Percentiles rank a stretch among this genome's conserved stretches.
Conservation (phyloP, 2,888 invertebrate species). For the Agriopis leucophaearia region DNA sequence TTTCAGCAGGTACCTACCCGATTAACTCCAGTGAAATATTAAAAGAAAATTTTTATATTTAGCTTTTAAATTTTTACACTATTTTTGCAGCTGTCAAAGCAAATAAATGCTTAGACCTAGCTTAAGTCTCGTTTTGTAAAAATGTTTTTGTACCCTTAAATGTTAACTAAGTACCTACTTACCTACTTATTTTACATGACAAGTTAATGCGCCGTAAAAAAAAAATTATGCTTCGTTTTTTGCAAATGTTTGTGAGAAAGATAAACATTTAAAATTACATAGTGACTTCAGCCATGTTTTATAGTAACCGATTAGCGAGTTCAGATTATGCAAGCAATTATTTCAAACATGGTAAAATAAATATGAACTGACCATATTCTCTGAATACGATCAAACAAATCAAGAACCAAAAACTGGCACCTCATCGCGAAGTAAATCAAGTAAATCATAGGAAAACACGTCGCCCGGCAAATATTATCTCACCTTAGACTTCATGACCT, state of each 20-base stretch:
- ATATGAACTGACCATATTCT: constrained; percentile 34
- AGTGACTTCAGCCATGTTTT: not conserved
- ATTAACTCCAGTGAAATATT: too few relatives aligned
- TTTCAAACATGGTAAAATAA: constrained; percentile 37
- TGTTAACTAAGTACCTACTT: not conserved
- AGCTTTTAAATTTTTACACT: too few relatives aligned
- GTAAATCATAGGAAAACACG: constrained; percentile 34
- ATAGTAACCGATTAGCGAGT: constrained; percentile 34
- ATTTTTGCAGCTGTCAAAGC: too few relatives aligned
- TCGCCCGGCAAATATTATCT: constrained; percentile 52
- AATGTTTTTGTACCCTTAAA: too few relatives aligned
- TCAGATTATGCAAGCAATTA: constrained; percentile 30
- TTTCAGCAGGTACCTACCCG: too few relatives aligned
- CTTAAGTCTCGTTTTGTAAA: too few relatives aligned
- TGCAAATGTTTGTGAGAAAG: not conserved
- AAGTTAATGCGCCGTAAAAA: not conserved
- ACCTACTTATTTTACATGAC: not conserved
- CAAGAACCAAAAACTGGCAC: constrained; percentile 51
- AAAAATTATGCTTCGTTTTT: not conserved
- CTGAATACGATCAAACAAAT: constrained; percentile 37
- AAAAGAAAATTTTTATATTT: too few relatives aligned
- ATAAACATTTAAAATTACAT: not conserved
- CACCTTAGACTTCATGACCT: constrained; percentile 86
- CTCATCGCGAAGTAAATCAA: constrained; percentile 44
- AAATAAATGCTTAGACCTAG: too few relatives aligned